Evolutionary conservation across 2,113 vertebrate species (phyloP), one percentile per base, ranked within the genome.

Genomic region (Ciconia maguari): DNA sequence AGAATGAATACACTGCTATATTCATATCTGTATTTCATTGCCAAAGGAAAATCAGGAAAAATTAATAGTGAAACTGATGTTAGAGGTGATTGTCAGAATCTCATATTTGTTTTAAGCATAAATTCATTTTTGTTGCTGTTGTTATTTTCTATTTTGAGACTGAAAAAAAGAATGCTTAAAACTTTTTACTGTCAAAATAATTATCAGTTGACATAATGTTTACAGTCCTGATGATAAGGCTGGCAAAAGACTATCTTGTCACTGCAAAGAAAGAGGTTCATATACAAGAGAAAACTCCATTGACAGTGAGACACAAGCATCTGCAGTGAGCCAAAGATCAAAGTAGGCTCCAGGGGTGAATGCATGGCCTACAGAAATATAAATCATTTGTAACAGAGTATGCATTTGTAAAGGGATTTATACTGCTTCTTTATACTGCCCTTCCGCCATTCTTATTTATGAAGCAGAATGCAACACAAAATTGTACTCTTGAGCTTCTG

Each of bases 51-150:
- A 72, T 55, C 12, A 65, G 57, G 36, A 77, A 87, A 89, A 71
- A 64, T 4, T 38, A 71, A 25, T 17, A 81, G 0, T 8, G 61
- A 83, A 80, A 11, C 7, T 69, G 16, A 32, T 11, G 3, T 52
- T 36, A 44, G 13, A 44, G 11, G 8, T 24, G 8, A 72, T 48
- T 70, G 7, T 24, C 38, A 72, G 21, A 88, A 78, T 22, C 6
- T 82, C 0, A 0, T 62, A 11, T 10, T 4, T 24, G 3, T 20
- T 85, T 69, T 51, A 46, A 0, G 0, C 5, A 22, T 44, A 3
- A 36, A 24, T 68, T 48, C 0, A 30, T 48, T 62, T 83, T 48
- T 72, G 8, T 81, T 41, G 3, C 13, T 55, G 3, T 20, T 80
- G 8, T 60, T 71, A 55, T 54, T 82, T 89, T 87, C 16, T n/a